These are phyloP conservation scores for Callithrix jacchus DNA, from an alignment of 2,113 vertebrate species.

Conservation along the genomic window DNA sequence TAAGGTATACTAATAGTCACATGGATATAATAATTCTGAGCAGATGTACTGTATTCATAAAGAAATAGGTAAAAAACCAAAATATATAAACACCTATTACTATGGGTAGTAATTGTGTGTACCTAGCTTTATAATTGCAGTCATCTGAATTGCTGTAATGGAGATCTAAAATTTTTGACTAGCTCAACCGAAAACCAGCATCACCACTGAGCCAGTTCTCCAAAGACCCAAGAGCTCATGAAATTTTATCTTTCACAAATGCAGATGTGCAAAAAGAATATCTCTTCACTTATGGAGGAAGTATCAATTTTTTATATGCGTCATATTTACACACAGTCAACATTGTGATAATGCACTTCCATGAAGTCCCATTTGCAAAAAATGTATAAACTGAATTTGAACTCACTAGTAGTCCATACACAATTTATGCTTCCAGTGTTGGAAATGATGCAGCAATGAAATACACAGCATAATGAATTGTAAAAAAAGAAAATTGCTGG, in stretches of 20 bases:
- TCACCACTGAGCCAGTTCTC: neutral
- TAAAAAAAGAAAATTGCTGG: neutral
- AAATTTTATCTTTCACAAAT: neutral
- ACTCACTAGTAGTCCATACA: neutral
- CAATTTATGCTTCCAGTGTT: neutral
- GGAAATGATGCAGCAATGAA: neutral
- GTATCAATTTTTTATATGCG: neutral
- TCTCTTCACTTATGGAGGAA: neutral
- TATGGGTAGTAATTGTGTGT: neutral
- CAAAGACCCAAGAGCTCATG: neutral
- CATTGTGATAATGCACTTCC: neutral
- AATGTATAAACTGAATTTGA: neutral
- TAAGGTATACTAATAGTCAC: neutral
- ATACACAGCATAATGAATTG: neutral
- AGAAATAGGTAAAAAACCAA: neutral
- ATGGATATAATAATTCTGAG: neutral
- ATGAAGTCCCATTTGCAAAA: neutral
- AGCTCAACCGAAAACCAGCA: neutral
- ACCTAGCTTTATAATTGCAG: neutral
- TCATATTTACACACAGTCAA: neutral
- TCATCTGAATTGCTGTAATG: neutral
- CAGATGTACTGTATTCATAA: neutral
- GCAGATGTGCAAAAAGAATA: neutral
- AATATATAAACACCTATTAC: neutral
- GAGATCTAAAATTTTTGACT: neutral